Base-by-base conservation (phyloP, 2,113 vertebrate species). In the Paraplagusia blochii region DNA sequence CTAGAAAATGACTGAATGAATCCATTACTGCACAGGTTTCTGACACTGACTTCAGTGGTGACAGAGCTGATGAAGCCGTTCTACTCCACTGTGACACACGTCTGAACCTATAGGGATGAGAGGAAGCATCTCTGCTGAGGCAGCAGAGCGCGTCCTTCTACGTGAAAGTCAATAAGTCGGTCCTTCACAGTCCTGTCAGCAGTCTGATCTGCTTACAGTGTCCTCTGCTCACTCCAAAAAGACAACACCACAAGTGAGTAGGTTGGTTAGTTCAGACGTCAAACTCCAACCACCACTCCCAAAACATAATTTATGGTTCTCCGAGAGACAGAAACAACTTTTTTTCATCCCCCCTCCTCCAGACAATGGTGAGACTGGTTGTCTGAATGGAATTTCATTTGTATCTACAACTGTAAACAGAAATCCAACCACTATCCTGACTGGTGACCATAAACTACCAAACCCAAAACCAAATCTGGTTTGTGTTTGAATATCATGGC, bases 231-330 rank as follows among this genome's bases (percentile, higher is more conserved):
- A 58, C 53, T 80, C 69, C 48, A 76, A 72, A 66, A 59, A 77
- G 39, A 81, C 70, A 72, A 74, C 49, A 48, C 71, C 61, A 72
- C 66, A 64, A 82, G 68, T 62, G 53, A 72, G 57, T 54, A 29
- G 58, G 67, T 57, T n/a, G 71, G 79, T 77, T 74, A 14, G 44
- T 60, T 69, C 66, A 79, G 77, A 89, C 79, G 64, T 88, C 88
- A 83, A 79, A 53, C 70, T 73, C 50, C 53, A 79, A 82, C 85
- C 88, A 66, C 81, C 61, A 46, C 63, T 77, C 73, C 69, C 61
- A 84, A 80, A 81, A 80, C 62, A 69, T 83, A 80, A 87, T 84
- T 86, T 72, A 84, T 77, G 80, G 85, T 81, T 85, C 56, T 60
- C 48, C 35, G 61, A 81, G 43, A 63, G 53, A 84, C 54, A 55